phyloP scores from a whole-genome alignment of 1,140 invertebrate genomes.

The Hestina assimilis region DNA sequence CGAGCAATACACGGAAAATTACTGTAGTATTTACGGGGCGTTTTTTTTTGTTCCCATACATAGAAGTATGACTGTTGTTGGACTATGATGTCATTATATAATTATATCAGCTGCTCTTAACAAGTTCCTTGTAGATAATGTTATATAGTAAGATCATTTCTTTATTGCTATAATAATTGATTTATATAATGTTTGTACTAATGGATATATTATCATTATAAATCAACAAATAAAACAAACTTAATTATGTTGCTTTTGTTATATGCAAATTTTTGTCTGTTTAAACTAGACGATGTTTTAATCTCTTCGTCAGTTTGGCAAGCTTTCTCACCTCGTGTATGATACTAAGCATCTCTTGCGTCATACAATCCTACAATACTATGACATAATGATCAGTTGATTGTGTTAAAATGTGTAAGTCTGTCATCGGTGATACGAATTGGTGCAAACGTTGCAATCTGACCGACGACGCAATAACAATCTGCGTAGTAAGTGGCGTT shows the following conservation, averaged over 20 bases:
- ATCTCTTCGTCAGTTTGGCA: slow-evolving; percentile 8
- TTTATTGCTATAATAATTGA: background rate
- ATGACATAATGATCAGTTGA: slow-evolving; percentile 5
- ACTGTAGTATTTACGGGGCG: slow-evolving; percentile 47
- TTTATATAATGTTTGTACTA: too few relatives aligned
- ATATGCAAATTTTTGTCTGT: too few relatives aligned
- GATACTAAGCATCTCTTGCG: slow-evolving; percentile 2
- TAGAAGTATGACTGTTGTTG: slow-evolving; percentile 34
- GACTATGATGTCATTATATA: slow-evolving; percentile 52
- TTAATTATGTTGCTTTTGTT: too few relatives aligned
- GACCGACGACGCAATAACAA: slow-evolving; percentile 31
- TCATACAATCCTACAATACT: slow-evolving; percentile 1
- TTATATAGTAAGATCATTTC: background rate
- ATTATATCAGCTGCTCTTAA: slow-evolving; percentile 41
- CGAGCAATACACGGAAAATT: slow-evolving; percentile 66
- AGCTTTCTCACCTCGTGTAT: slow-evolving; percentile 11
- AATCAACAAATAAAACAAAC: too few relatives aligned
- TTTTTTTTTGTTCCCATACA: slow-evolving; percentile 52
- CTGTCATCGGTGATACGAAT: slow-evolving; percentile 11
- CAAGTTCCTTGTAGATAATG: slow-evolving; percentile 32
- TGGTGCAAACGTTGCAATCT: slow-evolving; percentile 10
- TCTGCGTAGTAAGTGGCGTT: slow-evolving; percentile 30
- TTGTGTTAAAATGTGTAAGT: slow-evolving; percentile 6
- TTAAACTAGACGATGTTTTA: background rate
- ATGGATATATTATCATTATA: too few relatives aligned